Evolutionary conservation across 2,888 invertebrate species (phyloP), one percentile per base, ranked within the genome.

Genomic region (Spicauda simplicius): DNA sequence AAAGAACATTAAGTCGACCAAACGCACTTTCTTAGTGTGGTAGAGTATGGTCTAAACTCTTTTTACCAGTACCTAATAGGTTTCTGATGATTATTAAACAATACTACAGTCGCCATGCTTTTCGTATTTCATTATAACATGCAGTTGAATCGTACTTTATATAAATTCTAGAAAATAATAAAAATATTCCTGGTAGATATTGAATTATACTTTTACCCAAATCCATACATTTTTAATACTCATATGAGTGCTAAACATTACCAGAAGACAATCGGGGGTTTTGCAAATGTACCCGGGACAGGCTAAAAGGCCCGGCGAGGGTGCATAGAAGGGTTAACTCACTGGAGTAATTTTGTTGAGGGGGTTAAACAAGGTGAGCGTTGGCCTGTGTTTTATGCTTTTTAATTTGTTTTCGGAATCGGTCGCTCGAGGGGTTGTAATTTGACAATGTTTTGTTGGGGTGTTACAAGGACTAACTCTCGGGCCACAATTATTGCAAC

Each of bases 301-400:
- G 67, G 41, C 56, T 52, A 67, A 52, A 55, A 52, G 56, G 61
- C 50, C 60, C 66, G 30, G 60, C 54, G 60, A 60, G 65, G 53
- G 66, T 50, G 66, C 30, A 66, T 56, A 57, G 50, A 62, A 57
- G 84, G 85, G 86, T 85, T 85, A 86, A 86, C 85, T 81, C 80
- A 70, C 70, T 62, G 70, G 75, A 82, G 89, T 89, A 88, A 90
- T 88, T 85, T 75, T 78, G 72, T 77, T 77, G 72, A 78, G 77
- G 83, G 88, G 90, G 89, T 90, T 89, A 87, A 87, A 82, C 80
- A 83, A 80, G 84, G 84, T 81, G 82, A 81, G 78, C 78, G 77
- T 77, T 78, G 78, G 87, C 84, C 88, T 81, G 83, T 85, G 89
- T 89, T 91, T 89, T 90, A 87, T 87, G 86, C 82, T 83, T 85